Evolutionary conservation across 1,140 invertebrate genomes (phyloP), one percentile per base, ranked within the genome.

Genomic region (Argopecten irradians): DNA sequence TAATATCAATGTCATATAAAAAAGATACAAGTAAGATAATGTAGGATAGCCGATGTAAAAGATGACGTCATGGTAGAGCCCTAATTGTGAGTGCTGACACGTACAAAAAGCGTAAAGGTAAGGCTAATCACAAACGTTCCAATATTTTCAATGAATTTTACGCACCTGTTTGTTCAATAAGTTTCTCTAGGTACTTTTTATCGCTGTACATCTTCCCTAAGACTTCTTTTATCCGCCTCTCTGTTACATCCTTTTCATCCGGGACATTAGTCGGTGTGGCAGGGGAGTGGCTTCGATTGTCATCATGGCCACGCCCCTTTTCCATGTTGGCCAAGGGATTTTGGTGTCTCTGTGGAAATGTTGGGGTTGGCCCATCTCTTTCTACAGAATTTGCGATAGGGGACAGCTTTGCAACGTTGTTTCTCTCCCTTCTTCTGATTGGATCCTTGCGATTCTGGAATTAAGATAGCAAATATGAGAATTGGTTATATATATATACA

Each of bases 161-260:
- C 46, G 2, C 85, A 90, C 89, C 89, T 82, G 91, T 86, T 92
- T 90, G 84, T 89, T 91, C 71, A 87, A 89, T 86, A 5, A 93
- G 87, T 43, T 89, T 90, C 87, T 94, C 92, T 16, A 94, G 89
- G 86, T 93, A 93, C 41, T 91, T 87, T 83, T 91, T 92, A 82
- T 94, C 93, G 34, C 91, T 93, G 88, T 93, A 94, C 86, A 94
- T 91, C 84, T 93, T 90, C 22, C 93, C 93, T 39, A 93, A 84
- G 8, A 92, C 89, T 83, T 89, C 87, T 88, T 91, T 90, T 87
- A 93, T 89, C 55, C 91, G 90, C 19, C 85, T 89, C 34, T 90
- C 87, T 8, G 87, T 91, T 35, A 82, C 84, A 34, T 90, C 89
- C 46, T 84, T 41, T 28, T 88, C 89, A 84, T 46, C 87, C 22